Evolutionary conservation across 2,888 invertebrate genomes (phyloP).

Genomic region (Tipula helvola): DNA sequence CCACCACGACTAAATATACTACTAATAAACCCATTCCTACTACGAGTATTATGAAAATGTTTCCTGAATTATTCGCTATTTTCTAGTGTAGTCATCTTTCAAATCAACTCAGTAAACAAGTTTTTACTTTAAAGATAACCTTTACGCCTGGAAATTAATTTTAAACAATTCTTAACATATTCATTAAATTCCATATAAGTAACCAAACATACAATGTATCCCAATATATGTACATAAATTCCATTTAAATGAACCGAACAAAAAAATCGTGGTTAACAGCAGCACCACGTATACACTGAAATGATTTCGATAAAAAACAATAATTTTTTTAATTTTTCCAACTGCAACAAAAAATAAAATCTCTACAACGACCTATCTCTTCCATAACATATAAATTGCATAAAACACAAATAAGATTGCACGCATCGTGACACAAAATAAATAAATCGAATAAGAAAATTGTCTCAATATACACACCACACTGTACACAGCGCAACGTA

Average conservation of each 20-base stretch:
- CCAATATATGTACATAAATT: not conserved
- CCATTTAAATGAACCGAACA: not conserved
- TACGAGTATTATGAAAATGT: too few species aligned
- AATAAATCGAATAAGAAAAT: constrained; percentile 4
- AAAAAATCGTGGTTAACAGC: not conserved
- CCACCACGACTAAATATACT: too few species aligned
- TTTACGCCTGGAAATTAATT: not conserved
- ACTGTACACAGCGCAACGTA: not conserved
- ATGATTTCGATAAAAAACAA: not conserved
- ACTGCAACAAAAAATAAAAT: not conserved
- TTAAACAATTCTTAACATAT: not conserved
- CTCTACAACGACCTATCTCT: not conserved
- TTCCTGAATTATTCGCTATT: too few species aligned
- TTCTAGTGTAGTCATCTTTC: too few species aligned
- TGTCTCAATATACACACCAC: not conserved
- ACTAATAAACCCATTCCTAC: too few species aligned
- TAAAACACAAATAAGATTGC: constrained; percentile 7
- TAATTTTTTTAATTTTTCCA: not conserved
- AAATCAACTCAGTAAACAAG: too few species aligned
- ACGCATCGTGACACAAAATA: constrained; percentile 9
- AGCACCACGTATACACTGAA: not conserved
- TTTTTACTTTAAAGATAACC: too few species aligned
- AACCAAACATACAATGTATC: not conserved
- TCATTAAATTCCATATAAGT: not conserved
- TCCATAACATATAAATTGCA: not conserved